Conservation (phyloP, 2,797 vertebrate species). For the Okamejei kenojei region DNA sequence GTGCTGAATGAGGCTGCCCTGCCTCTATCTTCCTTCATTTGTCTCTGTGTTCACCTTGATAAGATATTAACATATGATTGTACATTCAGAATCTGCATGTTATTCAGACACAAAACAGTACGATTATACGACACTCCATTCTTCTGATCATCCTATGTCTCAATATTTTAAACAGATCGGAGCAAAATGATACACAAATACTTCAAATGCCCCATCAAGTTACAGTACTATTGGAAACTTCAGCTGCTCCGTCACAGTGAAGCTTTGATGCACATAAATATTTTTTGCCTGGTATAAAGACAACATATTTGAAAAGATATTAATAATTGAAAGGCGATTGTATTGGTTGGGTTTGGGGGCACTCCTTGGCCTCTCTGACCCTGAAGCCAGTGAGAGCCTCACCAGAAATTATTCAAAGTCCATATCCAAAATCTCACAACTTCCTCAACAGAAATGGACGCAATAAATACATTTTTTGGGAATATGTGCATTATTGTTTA, state of each 20-base stretch:
- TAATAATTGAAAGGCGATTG: neutral
- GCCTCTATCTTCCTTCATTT: neutral
- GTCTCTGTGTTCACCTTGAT: neutral
- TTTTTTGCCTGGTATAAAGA: neutral
- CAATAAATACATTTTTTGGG: neutral
- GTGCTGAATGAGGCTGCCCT: neutral
- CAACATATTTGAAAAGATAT: neutral
- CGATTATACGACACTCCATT: neutral
- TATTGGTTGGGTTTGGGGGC: neutral
- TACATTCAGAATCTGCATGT: slow-evolving; percentile 11
- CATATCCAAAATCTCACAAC: neutral
- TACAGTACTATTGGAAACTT: neutral
- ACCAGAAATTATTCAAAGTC: neutral
- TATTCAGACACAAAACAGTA: neutral
- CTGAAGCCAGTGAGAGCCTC: neutral
- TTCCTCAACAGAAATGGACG: neutral
- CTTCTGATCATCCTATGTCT: neutral
- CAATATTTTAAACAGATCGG: neutral
- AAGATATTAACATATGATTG: neutral
- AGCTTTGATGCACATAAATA: neutral
- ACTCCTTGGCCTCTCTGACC: neutral
- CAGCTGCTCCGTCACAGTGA: neutral
- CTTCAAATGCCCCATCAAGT: neutral
- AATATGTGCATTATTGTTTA: neutral
- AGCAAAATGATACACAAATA: neutral